phyloP scores from a whole-genome alignment of 2,888 invertebrate genomes.

The Ferrisia virgata region DNA sequence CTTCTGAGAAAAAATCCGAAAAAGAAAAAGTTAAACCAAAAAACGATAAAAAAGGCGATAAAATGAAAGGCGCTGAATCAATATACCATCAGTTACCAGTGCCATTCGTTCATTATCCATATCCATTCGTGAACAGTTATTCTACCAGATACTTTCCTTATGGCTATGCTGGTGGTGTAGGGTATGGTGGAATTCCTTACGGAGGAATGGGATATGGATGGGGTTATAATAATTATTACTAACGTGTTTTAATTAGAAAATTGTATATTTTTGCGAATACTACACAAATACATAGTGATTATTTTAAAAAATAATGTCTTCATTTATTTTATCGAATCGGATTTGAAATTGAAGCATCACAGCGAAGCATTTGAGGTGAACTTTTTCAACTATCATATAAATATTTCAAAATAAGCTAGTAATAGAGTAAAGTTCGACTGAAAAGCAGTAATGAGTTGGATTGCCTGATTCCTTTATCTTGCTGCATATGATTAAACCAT shows the following conservation, averaged over 20 bases:
- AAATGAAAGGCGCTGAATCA: slow-evolving; percentile 35
- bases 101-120: slow-evolving; percentile 45
- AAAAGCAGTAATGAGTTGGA: slow-evolving; percentile 21
- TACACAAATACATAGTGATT: not conserved
- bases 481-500: slow-evolving; percentile 44
- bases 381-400: not conserved
- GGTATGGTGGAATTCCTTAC: not conserved
- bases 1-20: slow-evolving; percentile 1
- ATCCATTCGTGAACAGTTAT: slow-evolving; percentile 42
- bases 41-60: slow-evolving; percentile 9
- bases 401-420: not conserved
- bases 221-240: not conserved
- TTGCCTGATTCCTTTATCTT: slow-evolving; percentile 37
- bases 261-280: not conserved
- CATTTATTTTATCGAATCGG: not conserved
- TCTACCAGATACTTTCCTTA: slow-evolving; percentile 36
- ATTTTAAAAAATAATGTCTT: not conserved
- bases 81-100: slow-evolving; percentile 36
- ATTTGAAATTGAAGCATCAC: not conserved
- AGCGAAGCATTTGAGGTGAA: not conserved
- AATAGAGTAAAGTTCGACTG: slow-evolving; percentile 28
- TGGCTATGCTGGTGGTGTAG: slow-evolving; percentile 31
- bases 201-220: slow-evolving; percentile 22
- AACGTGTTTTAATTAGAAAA: not conserved
- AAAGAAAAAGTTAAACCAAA: slow-evolving; percentile 17